These are phyloP conservation scores for Meandrusa payeni DNA, from an alignment of 2,888 invertebrate genomes.

Conservation along the genomic window DNA sequence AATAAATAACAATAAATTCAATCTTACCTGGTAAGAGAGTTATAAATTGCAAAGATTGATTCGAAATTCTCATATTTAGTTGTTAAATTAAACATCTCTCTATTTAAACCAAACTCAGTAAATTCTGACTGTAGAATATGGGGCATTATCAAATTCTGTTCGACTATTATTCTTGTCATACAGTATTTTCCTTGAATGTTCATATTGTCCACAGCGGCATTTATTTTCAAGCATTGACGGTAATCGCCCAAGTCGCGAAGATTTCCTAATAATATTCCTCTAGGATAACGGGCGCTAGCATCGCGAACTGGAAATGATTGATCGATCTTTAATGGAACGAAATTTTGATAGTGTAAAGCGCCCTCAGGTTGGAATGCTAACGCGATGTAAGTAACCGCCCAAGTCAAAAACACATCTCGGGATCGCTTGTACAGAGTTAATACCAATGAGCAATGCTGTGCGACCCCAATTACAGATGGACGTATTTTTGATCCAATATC, in stretches of 20 bases:
- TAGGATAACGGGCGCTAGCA: conserved; percentile 59
- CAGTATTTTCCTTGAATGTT: conserved; percentile 68
- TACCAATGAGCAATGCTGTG: no score
- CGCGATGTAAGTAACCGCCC: no score
- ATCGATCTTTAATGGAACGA: no score
- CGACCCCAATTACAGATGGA: no score
- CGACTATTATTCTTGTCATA: conserved; percentile 40
- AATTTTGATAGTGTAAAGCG: no score
- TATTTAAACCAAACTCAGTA: background rate
- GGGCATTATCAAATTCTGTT: conserved; percentile 34
- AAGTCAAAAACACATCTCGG: no score
- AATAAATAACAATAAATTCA: background rate
- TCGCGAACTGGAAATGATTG: conserved; percentile 56
- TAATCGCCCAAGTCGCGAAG: conserved; percentile 61
- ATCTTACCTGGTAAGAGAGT: conserved; percentile 8
- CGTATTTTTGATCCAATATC: no score
- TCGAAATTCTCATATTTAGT: conserved; percentile 2
- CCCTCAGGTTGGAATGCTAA: no score
- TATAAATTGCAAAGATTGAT: background rate
- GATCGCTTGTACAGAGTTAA: no score
- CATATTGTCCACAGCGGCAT: conserved; percentile 34
- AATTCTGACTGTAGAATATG: conserved; percentile 6
- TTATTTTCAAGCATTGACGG: conserved; percentile 48
- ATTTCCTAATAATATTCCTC: conserved; percentile 58
- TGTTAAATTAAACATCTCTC: background rate